Percentiles rank a stretch among this genome's conserved stretches.
These are phyloP conservation scores for Olivierus martensii DNA, from an alignment of 1,140 invertebrate genomes.

Conservation along the genomic window DNA sequence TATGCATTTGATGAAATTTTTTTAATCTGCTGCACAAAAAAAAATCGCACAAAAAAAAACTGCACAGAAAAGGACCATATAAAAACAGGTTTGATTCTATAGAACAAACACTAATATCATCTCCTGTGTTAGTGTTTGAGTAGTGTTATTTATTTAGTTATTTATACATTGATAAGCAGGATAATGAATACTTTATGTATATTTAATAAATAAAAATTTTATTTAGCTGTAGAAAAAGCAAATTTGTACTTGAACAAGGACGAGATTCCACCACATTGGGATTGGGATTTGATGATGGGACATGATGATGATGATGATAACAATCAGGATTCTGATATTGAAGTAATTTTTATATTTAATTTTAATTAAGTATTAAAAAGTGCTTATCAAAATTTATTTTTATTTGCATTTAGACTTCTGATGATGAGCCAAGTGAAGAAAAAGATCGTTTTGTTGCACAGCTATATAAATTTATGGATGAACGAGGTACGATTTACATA, in stretches of 20 bases:
- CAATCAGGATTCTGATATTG: constrained; percentile 45
- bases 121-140: too few species aligned
- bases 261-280: constrained; percentile 83
- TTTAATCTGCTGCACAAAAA: too few species aligned
- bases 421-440: constrained; percentile 83
- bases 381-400: background rate
- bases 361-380: too few species aligned
- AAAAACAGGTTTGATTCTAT: too few species aligned
- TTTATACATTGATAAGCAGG: too few species aligned
- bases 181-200: too few species aligned
- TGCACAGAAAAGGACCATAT: too few species aligned
- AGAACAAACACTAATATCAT: too few species aligned
- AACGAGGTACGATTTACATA: constrained; percentile 45
- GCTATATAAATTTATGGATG: constrained; percentile 97
- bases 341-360: constrained; percentile 30
- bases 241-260: constrained; percentile 71
- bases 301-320: constrained; percentile 31
- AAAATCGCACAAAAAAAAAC: too few species aligned
- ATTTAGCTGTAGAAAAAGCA: constrained; percentile 69
- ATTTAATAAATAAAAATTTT: too few species aligned
- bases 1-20: too few species aligned
- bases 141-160: too few species aligned
- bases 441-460: constrained; percentile 96
- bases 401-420: constrained; percentile 45
- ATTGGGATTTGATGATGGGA: constrained; percentile 67